Conservation (phyloP, 1,140 invertebrate genomes). For the Steinernema feltiae region DNA sequence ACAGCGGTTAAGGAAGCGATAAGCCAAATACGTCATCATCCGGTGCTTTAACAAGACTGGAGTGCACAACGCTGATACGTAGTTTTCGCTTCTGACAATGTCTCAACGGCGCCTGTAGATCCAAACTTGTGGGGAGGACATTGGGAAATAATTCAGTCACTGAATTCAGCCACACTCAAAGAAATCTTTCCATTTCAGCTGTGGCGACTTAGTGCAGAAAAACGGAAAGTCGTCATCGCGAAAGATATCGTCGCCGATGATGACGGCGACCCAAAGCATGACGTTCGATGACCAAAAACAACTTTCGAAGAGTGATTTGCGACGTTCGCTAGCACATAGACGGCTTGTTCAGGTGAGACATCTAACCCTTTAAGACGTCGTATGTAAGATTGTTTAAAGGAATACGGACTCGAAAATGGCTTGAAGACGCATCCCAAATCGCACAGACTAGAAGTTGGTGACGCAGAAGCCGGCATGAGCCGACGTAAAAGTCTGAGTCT, state of each 20-base stretch:
- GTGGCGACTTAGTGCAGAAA: neutral
- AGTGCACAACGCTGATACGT: neutral
- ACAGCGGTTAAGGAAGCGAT: no score
- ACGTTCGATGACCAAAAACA: neutral
- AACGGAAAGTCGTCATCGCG: neutral
- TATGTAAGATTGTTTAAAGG: neutral
- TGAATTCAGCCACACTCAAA: neutral
- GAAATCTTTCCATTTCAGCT: neutral
- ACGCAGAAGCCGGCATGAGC: neutral
- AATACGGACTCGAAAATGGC: neutral
- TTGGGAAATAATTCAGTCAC: no score
- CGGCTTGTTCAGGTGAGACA: neutral
- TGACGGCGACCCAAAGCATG: constrained; percentile 4
- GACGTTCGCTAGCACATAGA: neutral
- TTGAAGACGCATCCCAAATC: neutral
- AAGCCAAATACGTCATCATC: no score
- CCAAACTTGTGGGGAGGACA: no score
- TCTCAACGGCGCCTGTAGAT: neutral
- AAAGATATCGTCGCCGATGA: constrained; percentile 8
- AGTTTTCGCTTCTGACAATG: neutral
- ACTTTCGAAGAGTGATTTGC: neutral
- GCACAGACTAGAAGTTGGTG: neutral
- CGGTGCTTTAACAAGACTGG: no score
- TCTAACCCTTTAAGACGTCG: neutral
- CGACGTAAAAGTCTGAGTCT: neutral